A percentile compares a stretch with the other conserved stretches of the same genome.
Evolutionary conservation across 1,140 invertebrate species (phyloP).

Genomic region (Drosophila dunni): DNA sequence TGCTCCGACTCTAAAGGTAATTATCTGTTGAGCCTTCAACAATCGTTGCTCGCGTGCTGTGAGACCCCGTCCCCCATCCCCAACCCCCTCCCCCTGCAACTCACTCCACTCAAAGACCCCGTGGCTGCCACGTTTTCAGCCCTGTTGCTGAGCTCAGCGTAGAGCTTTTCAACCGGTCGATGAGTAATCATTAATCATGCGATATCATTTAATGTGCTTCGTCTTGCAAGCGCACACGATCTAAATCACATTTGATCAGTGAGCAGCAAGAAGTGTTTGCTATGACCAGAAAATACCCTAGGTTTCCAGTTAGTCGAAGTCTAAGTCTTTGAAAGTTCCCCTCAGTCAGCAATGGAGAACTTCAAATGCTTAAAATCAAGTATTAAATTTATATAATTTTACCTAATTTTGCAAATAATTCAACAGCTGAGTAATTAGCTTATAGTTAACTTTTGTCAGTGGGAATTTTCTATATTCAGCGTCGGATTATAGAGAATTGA

Average conservation of each 20-base stretch:
- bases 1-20: constrained; percentile 45
- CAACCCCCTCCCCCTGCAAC: background rate
- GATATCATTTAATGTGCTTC: constrained; percentile 74
- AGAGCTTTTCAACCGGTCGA: constrained; percentile 64
- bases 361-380: no score
- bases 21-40: constrained; percentile 69
- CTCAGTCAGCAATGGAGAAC: no score
- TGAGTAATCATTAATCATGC: constrained; percentile 79
- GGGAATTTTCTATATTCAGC: constrained; percentile 16
- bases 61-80: constrained; percentile 1
- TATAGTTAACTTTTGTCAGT: background rate
- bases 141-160: constrained; percentile 37
- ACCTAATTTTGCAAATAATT: background rate
- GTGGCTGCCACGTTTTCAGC: background rate
- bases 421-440: background rate
- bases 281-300: constrained; percentile 8
- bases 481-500: constrained; percentile 16
- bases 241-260: constrained; percentile 52
- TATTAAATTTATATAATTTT: no score
- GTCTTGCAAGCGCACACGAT: constrained; percentile 60
- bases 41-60: constrained; percentile 50
- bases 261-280: background rate
- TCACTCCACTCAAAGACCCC: no score
- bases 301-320: background rate
- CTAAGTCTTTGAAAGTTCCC: no score